phyloP scores from a whole-genome alignment of 2,797 vertebrate species.

The Acrossocheilus wenchowensis region DNA sequence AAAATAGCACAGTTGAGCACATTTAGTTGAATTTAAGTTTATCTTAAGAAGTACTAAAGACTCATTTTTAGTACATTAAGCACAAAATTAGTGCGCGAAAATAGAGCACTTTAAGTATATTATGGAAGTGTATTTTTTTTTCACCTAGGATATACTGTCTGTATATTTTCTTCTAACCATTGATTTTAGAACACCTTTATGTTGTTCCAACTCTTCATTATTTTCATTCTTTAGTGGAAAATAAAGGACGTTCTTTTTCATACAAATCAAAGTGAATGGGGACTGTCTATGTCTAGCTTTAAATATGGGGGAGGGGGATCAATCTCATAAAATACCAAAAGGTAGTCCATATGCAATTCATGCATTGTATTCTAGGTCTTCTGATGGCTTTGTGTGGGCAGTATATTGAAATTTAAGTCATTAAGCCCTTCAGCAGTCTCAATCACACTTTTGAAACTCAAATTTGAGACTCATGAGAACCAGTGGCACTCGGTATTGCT shows the following conservation, averaged over 20 bases:
- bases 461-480: background rate
- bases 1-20: too few relatives aligned
- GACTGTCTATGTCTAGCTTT: background rate
- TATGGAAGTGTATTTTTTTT: too few relatives aligned
- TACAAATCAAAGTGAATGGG: background rate
- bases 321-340: background rate
- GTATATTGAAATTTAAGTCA: background rate
- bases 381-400: background rate
- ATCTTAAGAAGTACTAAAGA: too few relatives aligned
- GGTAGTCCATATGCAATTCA: background rate
- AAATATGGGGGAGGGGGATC: background rate
- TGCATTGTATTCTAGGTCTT: background rate
- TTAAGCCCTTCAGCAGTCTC: too few relatives aligned
- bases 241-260: background rate
- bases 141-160: too few relatives aligned
- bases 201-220: background rate
- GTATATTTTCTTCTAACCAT: background rate
- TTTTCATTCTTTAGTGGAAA: background rate
- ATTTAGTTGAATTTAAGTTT: too few relatives aligned
- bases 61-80: too few relatives aligned
- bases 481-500: background rate
- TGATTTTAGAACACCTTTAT: background rate
- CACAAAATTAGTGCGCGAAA: too few relatives aligned
- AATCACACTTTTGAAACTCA: too few relatives aligned
- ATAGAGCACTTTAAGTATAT: too few relatives aligned